A percentile compares a stretch with the other conserved stretches of the same genome.
phyloP scores from a whole-genome alignment of 2,888 invertebrate species.

The Anarsia innoxiella region DNA sequence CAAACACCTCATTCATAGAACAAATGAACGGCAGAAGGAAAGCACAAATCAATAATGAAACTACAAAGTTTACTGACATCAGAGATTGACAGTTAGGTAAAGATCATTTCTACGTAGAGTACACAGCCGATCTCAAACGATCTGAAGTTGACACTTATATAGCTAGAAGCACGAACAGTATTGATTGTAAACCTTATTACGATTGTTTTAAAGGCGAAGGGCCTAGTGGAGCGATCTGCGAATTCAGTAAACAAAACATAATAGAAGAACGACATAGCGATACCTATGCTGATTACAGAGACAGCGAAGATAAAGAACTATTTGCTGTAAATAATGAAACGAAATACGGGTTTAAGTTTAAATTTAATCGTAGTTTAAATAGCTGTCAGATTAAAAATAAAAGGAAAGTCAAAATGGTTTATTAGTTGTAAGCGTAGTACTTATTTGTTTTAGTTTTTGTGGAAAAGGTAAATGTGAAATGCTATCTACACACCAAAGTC shows the following conservation, averaged over 20 bases:
- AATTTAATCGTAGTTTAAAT: conserved; percentile 63
- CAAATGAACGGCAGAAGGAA: conserved; percentile 58
- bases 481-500: too few relatives aligned
- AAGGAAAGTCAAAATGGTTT: conserved; percentile 41
- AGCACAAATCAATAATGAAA: conserved; percentile 53
- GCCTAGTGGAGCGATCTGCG: conserved; percentile 19
- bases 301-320: conserved; percentile 36
- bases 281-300: conserved; percentile 51
- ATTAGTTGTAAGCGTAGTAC: too few relatives aligned
- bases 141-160: conserved; percentile 44
- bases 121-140: conserved; percentile 32
- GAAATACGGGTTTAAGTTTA: conserved; percentile 53
- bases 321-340: conserved; percentile 34
- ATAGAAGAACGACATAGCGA: conserved; percentile 55
- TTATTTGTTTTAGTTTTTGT: too few relatives aligned
- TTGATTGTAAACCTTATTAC: conserved; percentile 64
- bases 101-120: conserved; percentile 32
- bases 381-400: conserved; percentile 58
- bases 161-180: conserved; percentile 57
- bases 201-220: conserved; percentile 56
- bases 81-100: conserved; percentile 61
- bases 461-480: too few relatives aligned
- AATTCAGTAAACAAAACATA: conserved; percentile 20
- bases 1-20: conserved; percentile 66
- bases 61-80: conserved; percentile 55